Evolutionary conservation across 2,888 invertebrate genomes (phyloP).

Genomic region (Tachina lurida): DNA sequence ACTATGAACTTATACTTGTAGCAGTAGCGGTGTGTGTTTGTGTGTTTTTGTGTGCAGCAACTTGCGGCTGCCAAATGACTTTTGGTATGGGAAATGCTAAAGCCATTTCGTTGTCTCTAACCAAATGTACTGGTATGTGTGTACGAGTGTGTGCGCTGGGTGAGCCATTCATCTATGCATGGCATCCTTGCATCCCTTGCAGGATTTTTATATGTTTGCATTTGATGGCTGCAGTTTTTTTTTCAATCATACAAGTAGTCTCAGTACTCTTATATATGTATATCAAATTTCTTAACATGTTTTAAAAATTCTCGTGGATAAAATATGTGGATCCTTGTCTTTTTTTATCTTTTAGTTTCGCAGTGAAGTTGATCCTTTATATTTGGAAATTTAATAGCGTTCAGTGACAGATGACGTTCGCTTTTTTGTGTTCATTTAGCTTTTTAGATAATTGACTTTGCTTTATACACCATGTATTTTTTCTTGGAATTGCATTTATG

Average conservation of each 20-base stretch:
- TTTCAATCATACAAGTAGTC: constrained; percentile 52
- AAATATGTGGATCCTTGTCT: constrained; percentile 39
- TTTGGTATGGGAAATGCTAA: constrained; percentile 57
- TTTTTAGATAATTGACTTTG: constrained; percentile 51
- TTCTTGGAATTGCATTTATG: background rate
- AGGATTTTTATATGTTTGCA: constrained; percentile 39
- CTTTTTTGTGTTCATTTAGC: constrained; percentile 20
- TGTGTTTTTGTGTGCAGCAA: constrained; percentile 3
- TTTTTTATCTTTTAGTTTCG: background rate
- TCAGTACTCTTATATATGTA: background rate
- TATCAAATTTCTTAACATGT: constrained; percentile 57
- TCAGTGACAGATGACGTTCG: constrained; percentile 48
- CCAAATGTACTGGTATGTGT: constrained; percentile 20
- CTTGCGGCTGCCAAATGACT: constrained; percentile 65
- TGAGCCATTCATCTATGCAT: constrained; percentile 15
- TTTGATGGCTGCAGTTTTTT: constrained; percentile 58
- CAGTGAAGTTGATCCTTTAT: constrained; percentile 27
- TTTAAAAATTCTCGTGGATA: constrained; percentile 33
- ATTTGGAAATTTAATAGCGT: constrained; percentile 56
- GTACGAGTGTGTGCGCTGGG: background rate
- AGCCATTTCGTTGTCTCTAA: constrained; percentile 25
- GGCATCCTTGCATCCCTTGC: constrained; percentile 18
- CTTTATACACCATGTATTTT: background rate
- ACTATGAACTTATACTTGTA: background rate
- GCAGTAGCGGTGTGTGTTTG: background rate